Percentiles rank a stretch among this genome's conserved stretches.
Evolutionary conservation across 2,797 vertebrate genomes (phyloP).

Genomic region (Dendrocincla tyrannina): DNA sequence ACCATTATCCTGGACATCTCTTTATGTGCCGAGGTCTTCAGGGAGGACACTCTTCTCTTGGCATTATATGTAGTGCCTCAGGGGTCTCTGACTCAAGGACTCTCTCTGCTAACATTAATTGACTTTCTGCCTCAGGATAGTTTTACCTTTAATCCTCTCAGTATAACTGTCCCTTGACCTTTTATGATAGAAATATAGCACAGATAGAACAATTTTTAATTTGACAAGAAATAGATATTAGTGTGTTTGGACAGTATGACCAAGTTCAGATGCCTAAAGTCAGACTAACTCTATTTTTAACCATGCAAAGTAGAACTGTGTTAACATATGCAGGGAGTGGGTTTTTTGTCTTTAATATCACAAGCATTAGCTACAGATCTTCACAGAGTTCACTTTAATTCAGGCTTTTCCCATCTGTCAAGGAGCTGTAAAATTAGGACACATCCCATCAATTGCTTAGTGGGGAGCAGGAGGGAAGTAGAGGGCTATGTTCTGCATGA

Average conservation of each 20-base stretch:
- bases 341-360: background rate
- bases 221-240: background rate
- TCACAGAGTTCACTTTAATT: slow-evolving; percentile 9
- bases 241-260: background rate
- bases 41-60: background rate
- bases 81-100: background rate
- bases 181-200: background rate
- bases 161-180: background rate
- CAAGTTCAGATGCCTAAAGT: slow-evolving; percentile 22
- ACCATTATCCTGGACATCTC: background rate
- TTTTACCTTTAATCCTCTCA: background rate
- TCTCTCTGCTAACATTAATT: background rate
- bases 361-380: background rate
- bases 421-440: slow-evolving; percentile 25
- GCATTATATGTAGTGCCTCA: background rate
- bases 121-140: background rate
- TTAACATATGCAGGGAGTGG: background rate
- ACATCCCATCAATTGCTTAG: background rate
- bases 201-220: background rate
- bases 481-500: background rate
- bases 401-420: slow-evolving; percentile 14
- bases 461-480: background rate
- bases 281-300: slow-evolving; percentile 30
- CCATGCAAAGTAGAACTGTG: background rate
- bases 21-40: background rate